Conservation (phyloP, 2,797 vertebrate genomes). For the Halcyon smyrnensis region DNA sequence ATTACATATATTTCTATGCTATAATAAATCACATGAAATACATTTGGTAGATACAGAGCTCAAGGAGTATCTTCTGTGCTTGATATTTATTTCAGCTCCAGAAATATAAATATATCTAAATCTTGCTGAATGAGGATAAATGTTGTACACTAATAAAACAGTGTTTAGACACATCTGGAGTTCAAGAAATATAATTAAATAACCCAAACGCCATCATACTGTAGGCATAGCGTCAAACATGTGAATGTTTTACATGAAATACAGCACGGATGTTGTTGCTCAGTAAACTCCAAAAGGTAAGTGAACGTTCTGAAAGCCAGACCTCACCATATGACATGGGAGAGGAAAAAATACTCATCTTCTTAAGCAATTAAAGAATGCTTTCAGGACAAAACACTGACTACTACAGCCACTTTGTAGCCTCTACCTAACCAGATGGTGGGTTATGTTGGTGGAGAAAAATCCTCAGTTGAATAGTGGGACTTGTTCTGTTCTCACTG, state of each 20-base stretch:
- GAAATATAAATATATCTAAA: conserved; percentile 11
- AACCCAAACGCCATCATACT: background rate
- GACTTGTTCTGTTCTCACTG: background rate
- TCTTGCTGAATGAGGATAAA: background rate
- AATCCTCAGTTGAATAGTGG: background rate
- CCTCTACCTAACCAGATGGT: background rate
- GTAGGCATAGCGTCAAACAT: background rate
- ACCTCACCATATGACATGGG: background rate
- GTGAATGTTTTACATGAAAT: background rate
- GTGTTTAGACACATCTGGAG: background rate
- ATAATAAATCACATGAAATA: conserved; percentile 55
- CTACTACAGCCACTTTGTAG: background rate
- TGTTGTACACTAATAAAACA: background rate
- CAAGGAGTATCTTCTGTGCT: background rate
- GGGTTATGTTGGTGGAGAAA: background rate
- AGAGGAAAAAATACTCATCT: background rate
- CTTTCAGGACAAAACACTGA: background rate
- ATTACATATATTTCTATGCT: conserved; percentile 20
- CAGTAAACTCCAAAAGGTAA: background rate
- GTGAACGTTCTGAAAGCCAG: background rate
- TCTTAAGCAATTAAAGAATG: background rate
- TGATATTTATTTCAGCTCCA: conserved; percentile 33
- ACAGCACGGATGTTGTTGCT: background rate
- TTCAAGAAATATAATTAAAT: conserved; percentile 20
- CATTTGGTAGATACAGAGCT: conserved; percentile 9